A percentile compares a stretch with the other conserved stretches of the same genome.
Evolutionary conservation across 2,888 invertebrate genomes (phyloP).

Genomic region (Noctua janthe): DNA sequence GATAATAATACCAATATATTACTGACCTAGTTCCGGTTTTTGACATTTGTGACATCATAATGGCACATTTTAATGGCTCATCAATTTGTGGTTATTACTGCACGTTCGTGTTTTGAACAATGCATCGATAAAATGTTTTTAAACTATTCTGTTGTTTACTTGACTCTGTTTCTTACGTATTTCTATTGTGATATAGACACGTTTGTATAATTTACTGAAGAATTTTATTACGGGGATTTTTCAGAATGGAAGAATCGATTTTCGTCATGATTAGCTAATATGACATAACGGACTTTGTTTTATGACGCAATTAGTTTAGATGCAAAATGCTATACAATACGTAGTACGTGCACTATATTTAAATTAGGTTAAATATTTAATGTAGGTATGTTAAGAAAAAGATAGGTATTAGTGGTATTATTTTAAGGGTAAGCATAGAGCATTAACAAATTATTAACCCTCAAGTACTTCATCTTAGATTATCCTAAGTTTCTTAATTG

Average conservation of each 20-base stretch:
- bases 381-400: not conserved
- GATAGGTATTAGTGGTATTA: not conserved
- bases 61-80: conserved; percentile 32
- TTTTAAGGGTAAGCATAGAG: not conserved
- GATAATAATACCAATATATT: conserved; percentile 14
- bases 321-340: too few species aligned
- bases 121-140: conserved; percentile 17
- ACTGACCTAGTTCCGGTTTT: conserved; percentile 50
- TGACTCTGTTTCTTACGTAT: not conserved
- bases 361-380: not conserved
- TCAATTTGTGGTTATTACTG: conserved; percentile 39
- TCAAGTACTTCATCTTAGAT: not conserved
- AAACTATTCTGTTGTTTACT: conserved; percentile 23
- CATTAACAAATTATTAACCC: too few species aligned
- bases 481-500: not conserved
- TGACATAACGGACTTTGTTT: not conserved
- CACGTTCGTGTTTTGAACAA: conserved; percentile 33
- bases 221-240: conserved; percentile 34
- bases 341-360: not conserved
- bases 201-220: conserved; percentile 14
- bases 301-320: not conserved
- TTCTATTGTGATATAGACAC: conserved; percentile 22
- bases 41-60: conserved; percentile 17
- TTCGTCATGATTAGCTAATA: not conserved
- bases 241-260: not conserved